A percentile compares a stretch with the other conserved stretches of the same genome.
These are phyloP conservation scores for Pelmatolapia mariae DNA, from an alignment of 2,113 vertebrate genomes.

Conservation along the genomic window DNA sequence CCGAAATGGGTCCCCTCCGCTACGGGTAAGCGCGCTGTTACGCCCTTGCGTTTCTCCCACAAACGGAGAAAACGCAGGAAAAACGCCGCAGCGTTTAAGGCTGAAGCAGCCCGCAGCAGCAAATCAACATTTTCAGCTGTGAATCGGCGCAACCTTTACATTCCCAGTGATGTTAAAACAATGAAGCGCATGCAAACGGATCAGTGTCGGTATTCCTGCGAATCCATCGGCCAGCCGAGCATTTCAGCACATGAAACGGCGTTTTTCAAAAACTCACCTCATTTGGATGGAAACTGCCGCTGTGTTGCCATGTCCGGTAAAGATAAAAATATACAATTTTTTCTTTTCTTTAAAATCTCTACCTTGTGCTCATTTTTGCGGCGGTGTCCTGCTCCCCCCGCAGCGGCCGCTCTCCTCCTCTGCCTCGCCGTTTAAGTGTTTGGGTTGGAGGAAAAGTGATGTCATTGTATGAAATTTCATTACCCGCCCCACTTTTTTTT, in stretches of 20 bases:
- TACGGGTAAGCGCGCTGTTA: background rate
- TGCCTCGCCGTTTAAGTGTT: conserved; percentile 46
- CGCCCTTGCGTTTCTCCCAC: conserved; percentile 20
- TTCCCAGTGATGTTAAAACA: background rate
- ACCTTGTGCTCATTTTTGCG: background rate
- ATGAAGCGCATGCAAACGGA: background rate
- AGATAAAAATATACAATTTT: background rate
- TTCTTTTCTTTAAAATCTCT: background rate
- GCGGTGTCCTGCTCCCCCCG: conserved; percentile 3
- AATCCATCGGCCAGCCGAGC: background rate
- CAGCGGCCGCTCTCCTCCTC: conserved; percentile 26
- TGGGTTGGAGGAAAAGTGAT: conserved; percentile 73
- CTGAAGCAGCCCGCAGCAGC: background rate
- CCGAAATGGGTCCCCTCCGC: background rate
- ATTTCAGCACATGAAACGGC: background rate
- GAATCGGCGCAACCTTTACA: background rate
- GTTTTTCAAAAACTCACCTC: conserved; percentile 33
- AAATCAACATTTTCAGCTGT: background rate
- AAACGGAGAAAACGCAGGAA: background rate
- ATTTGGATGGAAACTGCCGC: background rate
- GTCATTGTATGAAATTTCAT: conserved; percentile 68
- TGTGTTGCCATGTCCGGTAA: background rate
- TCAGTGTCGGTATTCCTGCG: background rate
- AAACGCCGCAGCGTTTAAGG: background rate
- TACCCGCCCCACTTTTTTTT: conserved; percentile 57